Evolutionary conservation across 2,888 invertebrate genomes (phyloP), one percentile per base, ranked within the genome.

Genomic region (Cantharis rufa): DNA sequence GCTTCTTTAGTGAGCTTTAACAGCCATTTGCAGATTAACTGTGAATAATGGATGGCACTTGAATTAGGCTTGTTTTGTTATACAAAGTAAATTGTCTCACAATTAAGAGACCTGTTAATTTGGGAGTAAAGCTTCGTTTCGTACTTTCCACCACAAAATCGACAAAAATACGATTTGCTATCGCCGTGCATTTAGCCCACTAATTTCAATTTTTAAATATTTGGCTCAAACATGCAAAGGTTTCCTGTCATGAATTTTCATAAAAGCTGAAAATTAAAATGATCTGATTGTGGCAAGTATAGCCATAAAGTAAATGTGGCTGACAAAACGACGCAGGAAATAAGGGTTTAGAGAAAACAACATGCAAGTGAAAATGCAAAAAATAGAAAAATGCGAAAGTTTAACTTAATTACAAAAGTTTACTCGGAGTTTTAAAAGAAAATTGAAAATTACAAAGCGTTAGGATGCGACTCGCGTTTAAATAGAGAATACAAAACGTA

Each of bases 401-500:
- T 32, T 5, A 13, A 32, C n/a, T 13, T 13, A 32, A 32, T 32
- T 32, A 13, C 32, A 5, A 32, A 32, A 32, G 32, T 32, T 32
- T 3, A 5, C 32, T 13, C 5, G 4, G 13, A 32, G 32, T 32
- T 32, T 32, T 13, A 13, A 32, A 32, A 32, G 32, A 32, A 32
- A 32, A 32, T 32, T 13, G 32, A 32, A 32, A 32, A 32, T 32
- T 32, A 32, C 13, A 13, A 32, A 32, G 32, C 13, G 32, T 32
- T 32, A 32, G 24, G 18, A 64, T 21, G 15, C 18, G 64, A 21
- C 13, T 16, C 9, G 15, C 18, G 64, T 15, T 13, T 64, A 64
- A 64, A 64, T 21, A 16, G 64, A 64, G 21, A 32, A 64, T 72
- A 27, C 62, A 73, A 72, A 70, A 72, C 63, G 69, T 69, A 74